Evolutionary conservation across 2,797 vertebrate species (phyloP), one percentile per base, ranked within the genome.

Genomic region (Lagorchestes hirsutus): DNA sequence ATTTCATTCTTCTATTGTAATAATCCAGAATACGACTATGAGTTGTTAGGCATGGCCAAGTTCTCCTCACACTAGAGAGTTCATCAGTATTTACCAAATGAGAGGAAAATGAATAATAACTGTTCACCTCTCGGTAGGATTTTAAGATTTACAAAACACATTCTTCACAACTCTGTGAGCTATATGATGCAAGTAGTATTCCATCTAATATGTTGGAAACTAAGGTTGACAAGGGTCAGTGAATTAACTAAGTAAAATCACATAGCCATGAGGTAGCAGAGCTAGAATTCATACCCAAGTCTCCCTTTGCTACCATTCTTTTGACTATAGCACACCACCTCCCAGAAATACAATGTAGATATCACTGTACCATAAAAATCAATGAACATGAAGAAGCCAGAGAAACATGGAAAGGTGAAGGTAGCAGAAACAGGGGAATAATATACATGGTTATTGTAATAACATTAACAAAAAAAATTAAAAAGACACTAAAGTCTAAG

Each of bases 1-100:
- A 22, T 56, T 90, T 46, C 56, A 59, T 94, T 58, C 87, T 93
- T 96, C 91, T 58, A 93, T 24, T 82, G 55, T 29, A 50, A 55
- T 29, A 22, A 96, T 94, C 95, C 96, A 93, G 67, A 31, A 94
- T 18, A 3, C 95, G 93, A 95, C 91, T 29, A 55, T 93, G 57
- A 95, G 82, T 55, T 56, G 22, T 57, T 91, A 94, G 92, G 59
- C 74, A 96, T 91, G 28, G 93, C 52, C 90, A 50, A 94, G 59
- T 46, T 46, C 87, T 93, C 54, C 74, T 96, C 94, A 93, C 29
- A 96, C 59, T 93, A 90, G 82, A 90, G 52, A 97, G 58, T 40
- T 87, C 40, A 74, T 67, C 82, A 95, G 34, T 62, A 57, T 90
- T 90, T 91, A 95, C 0, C 27, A 96, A n/a, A 27, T 58, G 4